Evolutionary conservation across 2,113 vertebrate species (phyloP).

Genomic region (Nibea albiflora): DNA sequence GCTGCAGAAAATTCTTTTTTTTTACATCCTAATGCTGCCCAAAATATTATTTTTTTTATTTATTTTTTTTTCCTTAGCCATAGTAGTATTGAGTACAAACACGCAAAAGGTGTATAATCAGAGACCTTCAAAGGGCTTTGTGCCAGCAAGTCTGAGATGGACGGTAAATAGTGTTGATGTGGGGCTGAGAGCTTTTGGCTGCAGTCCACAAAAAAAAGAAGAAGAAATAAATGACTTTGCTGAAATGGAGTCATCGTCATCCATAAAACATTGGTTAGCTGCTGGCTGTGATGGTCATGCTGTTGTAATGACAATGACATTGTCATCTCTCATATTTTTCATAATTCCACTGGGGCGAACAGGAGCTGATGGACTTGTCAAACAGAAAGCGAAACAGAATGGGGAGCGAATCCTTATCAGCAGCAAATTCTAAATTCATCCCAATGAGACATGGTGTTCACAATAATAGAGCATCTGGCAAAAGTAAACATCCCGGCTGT

Average conservation of each 20-base stretch:
- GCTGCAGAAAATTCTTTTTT: background rate
- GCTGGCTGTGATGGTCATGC: background rate
- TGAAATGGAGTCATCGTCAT: slow-evolving; percentile 9
- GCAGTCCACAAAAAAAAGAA: slow-evolving; percentile 18
- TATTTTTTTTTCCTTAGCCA: background rate
- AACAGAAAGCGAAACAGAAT: slow-evolving; percentile 1
- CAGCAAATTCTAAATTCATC: slow-evolving; percentile 4
- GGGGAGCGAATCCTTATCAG: slow-evolving; percentile 4
- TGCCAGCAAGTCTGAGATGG: slow-evolving; percentile 18
- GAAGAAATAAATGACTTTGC: slow-evolving; percentile 25
- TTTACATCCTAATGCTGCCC: background rate
- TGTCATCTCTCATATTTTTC: slow-evolving; percentile 7
- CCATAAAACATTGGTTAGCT: slow-evolving; percentile 40
- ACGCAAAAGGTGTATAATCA: background rate
- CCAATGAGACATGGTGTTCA: background rate
- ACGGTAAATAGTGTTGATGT: slow-evolving; percentile 3
- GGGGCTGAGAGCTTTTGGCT: slow-evolving; percentile 30
- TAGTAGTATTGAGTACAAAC: background rate
- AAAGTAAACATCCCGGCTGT: slow-evolving; percentile 13
- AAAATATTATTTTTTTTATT: background rate
- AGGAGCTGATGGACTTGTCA: slow-evolving; percentile 21
- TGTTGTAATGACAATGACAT: slow-evolving; percentile 26
- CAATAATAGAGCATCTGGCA: background rate
- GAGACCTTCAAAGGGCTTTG: background rate
- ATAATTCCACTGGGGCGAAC: slow-evolving; percentile 14